Evolutionary conservation across 1,140 invertebrate species (phyloP), one percentile per base, ranked within the genome.

Genomic region (Epicauta chinensis): DNA sequence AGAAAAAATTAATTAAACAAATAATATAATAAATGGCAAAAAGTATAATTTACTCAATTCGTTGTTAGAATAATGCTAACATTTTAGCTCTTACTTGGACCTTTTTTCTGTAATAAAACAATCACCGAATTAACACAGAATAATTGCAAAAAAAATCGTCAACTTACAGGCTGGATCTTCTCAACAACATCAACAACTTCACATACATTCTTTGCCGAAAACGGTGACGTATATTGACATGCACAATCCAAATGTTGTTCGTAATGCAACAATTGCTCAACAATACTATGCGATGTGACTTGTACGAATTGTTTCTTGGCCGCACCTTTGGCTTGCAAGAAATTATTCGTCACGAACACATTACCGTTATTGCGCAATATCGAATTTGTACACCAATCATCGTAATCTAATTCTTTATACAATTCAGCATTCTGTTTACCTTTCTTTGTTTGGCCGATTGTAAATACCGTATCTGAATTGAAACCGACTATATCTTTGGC

Each of bases 361-460:
- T 74, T 75, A 16, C 77, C 78, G 14, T 74, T 72, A 44, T 72
- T 72, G 74, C 77, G 58, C 7, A 73, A 51, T 3, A 75, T 71
- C 45, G 77, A 77, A 29, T 75, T 74, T 49, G 77, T 73, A 49
- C 81, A 81, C 60, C 77, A 75, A 55, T 83, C 80, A 16, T 73
- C 56, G 16, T 76, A 73, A 15, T 63, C 63, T 6, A 83, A 52
- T 34, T 79, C 77, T 14, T 65, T 67, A 40, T 73, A 73, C 4
- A 74, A 46, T 9, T 78, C 75, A 32, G 58, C 73, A 38, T 77
- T 76, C 48, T 76, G 60, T 1, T 73, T 70, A 53, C 74, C 78
- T 59, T 80, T 81, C 63, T 82, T 83, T 38, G 66, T 74, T 42
- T 81, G 78, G 49, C 73, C 71, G 4, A 78, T 72, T 29, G 77